Evolutionary conservation across 2,888 invertebrate species (phyloP).

Genomic region (Tryphoninae sp.): DNA sequence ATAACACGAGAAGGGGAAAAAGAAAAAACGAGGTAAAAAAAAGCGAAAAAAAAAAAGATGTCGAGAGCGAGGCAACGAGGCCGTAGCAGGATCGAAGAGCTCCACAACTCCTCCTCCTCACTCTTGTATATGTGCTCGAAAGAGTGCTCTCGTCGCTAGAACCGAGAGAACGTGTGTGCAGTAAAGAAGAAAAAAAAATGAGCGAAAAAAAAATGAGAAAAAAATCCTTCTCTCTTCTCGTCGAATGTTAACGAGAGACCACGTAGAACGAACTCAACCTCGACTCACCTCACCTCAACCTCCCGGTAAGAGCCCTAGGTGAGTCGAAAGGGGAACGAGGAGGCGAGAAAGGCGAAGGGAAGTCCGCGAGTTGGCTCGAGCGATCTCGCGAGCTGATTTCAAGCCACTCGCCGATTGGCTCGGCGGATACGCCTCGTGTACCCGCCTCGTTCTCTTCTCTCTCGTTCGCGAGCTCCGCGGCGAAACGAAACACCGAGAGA

Average conservation of each 20-base stretch:
- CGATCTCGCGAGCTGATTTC: conserved; percentile 80
- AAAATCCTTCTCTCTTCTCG: conserved; percentile 66
- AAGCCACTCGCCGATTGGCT: conserved; percentile 76
- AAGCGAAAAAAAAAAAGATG: conserved; percentile 6
- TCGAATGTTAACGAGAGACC: conserved; percentile 78
- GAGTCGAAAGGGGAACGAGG: conserved; percentile 15
- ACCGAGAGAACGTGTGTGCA: neutral
- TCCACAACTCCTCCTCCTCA: conserved; percentile 71
- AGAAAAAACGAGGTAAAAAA: conserved; percentile 54
- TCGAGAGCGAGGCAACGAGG: conserved; percentile 50
- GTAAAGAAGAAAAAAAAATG: conserved; percentile 19
- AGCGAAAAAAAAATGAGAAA: neutral
- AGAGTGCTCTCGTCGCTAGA: neutral
- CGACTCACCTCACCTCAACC: conserved; percentile 75
- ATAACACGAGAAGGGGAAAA: conserved; percentile 22
- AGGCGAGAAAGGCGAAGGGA: conserved; percentile 7
- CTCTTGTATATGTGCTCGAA: conserved; percentile 55
- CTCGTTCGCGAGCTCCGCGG: conserved; percentile 54
- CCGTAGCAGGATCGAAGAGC: conserved; percentile 73
- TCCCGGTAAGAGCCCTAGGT: conserved; percentile 68
- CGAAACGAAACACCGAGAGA: conserved; percentile 56
- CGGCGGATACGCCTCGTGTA: conserved; percentile 65
- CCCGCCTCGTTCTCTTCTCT: conserved; percentile 50
- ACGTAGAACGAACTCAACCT: conserved; percentile 69
- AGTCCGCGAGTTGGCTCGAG: conserved; percentile 70